Evolutionary conservation across 2,888 invertebrate species (phyloP).

Genomic region (Camptogramma bilineatum): DNA sequence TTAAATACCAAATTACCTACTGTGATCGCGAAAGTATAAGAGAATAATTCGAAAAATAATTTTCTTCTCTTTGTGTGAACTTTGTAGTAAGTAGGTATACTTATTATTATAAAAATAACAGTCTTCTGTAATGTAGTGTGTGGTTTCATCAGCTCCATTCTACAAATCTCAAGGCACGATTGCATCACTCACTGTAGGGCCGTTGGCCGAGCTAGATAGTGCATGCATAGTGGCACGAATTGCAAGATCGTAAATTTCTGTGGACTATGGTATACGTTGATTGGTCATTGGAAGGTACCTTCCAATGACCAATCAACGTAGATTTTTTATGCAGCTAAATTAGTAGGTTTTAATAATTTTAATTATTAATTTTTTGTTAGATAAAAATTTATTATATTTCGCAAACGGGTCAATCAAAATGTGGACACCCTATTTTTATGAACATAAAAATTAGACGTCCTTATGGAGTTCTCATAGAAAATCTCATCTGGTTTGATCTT

Average conservation of each 20-base stretch:
- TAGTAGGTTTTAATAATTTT: not conserved
- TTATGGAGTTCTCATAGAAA: too few species aligned
- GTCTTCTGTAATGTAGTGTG: slow-evolving; percentile 31
- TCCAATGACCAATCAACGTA: not conserved
- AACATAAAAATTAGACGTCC: too few species aligned
- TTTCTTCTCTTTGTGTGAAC: too few species aligned
- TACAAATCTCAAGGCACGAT: slow-evolving; percentile 62
- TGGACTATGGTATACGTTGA: too few species aligned
- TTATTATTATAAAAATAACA: too few species aligned
- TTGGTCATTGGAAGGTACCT: too few species aligned
- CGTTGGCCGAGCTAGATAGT: not conserved
- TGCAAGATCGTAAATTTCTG: not conserved
- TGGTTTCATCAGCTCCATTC: slow-evolving; percentile 39
- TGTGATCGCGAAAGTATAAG: too few species aligned
- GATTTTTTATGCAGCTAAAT: not conserved
- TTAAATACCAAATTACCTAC: not conserved
- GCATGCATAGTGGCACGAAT: not conserved
- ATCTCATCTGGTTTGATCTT: too few species aligned
- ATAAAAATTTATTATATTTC: too few species aligned
- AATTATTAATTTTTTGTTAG: too few species aligned
- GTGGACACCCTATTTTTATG: not conserved
- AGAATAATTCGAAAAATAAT: too few species aligned
- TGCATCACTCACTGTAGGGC: slow-evolving; percentile 53
- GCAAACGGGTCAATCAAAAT: not conserved
- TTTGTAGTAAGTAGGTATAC: too few species aligned